phyloP scores from a whole-genome alignment of 2,113 vertebrate species.

The Nothobranchius furzeri region DNA sequence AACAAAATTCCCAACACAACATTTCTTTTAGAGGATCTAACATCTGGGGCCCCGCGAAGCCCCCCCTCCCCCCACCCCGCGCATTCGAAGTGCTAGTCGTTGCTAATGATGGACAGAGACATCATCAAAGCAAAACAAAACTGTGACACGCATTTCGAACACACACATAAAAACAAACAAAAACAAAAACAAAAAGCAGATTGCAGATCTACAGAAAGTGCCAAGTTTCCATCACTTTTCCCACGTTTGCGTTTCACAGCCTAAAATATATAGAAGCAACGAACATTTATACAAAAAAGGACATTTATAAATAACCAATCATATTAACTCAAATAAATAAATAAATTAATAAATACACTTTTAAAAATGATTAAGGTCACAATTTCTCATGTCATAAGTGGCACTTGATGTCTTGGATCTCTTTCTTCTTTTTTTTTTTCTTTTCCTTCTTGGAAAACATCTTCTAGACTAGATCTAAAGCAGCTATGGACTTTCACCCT shows the following conservation, averaged over 20 bases:
- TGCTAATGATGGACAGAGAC: slow-evolving; percentile 77
- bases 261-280: slow-evolving; percentile 87
- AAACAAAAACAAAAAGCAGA: neutral
- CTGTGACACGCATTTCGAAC: slow-evolving; percentile 58
- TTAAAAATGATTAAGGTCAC: slow-evolving; percentile 86
- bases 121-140: slow-evolving; percentile 54
- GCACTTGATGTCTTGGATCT: slow-evolving; percentile 78
- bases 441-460: slow-evolving; percentile 53
- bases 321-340: slow-evolving; percentile 85
- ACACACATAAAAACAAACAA: slow-evolving; percentile 77
- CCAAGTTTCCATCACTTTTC: slow-evolving; percentile 78
- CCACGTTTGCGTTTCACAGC: slow-evolving; percentile 84
- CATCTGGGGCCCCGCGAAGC: slow-evolving; percentile 45
- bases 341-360: slow-evolving; percentile 89
- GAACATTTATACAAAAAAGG: slow-evolving; percentile 75
- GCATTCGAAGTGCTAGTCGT: slow-evolving; percentile 89
- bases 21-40: slow-evolving; percentile 49
- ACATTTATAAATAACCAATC: slow-evolving; percentile 73
- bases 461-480: slow-evolving; percentile 57
- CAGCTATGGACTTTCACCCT: slow-evolving; percentile 48
- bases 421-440: slow-evolving; percentile 45
- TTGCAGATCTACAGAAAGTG: slow-evolving; percentile 81
- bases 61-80: slow-evolving; percentile 32
- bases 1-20: slow-evolving; percentile 46
- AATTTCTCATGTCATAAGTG: slow-evolving; percentile 87